Evolutionary conservation across 1,140 invertebrate species (phyloP), one percentile per base, ranked within the genome.

Genomic region (Cydia amplana): DNA sequence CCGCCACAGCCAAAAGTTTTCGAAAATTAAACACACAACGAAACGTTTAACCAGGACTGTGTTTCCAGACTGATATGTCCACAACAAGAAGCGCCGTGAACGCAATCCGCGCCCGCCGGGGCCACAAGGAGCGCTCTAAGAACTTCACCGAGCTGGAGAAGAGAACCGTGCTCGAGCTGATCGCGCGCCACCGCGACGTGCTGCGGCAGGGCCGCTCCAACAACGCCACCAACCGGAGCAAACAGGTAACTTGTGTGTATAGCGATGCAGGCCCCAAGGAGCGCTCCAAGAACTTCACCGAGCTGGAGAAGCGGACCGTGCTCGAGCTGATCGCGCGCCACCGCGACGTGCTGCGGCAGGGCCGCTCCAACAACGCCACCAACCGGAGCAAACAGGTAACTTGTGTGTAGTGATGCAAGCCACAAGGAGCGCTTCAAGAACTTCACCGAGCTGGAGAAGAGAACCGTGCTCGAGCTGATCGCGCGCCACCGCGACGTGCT

Each of bases 61-160:
- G 16, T 46, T 79, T 80, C 6, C 85, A 91, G 90, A 86, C 79
- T 89, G 90, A 89, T 84, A 91, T 92, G 90, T 89, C 90, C 64
- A 67, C 60, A 82, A 92, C 90, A 79, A 82, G 90, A 75, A 92
- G 88, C 73, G 83, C 82, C 73, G 80, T 84, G 67, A 82, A 79
- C 79, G 86, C 87, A 73, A 83, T 88, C 79, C 83, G 87, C 74
- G 87, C 90, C 78, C 83, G 89, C 74, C 91, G 91, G 77, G 91
- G 90, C 32, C 91, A 92, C 89, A 93, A 93, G 85, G 93, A 93
- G 83, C 86, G 93, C 70, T 91, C 88, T 23, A 93, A 93, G 85
- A 93, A 93, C 84, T 93, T 93, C 87, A 93, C 91, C 28, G 91
- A 93, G 76, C 84, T 93, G 79, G 93, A 93, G 86, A 93, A 93